Evolutionary conservation across 2,888 invertebrate genomes (phyloP), one percentile per base, ranked within the genome.

Genomic region (Blastobasis adustella): DNA sequence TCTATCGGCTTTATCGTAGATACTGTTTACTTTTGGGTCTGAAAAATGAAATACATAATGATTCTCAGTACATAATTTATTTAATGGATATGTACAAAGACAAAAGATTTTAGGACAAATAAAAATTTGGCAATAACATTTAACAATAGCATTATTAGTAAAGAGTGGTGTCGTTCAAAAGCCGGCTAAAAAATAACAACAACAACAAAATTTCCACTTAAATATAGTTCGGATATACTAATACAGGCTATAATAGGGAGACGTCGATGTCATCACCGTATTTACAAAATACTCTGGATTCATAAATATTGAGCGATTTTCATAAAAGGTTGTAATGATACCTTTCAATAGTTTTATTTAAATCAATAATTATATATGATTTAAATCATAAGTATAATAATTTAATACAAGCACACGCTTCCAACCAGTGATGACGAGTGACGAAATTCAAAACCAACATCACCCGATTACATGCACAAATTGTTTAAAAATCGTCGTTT

Each of bases 11-110:
- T n/a, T n/a, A n/a, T n/a, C n/a, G n/a, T n/a, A n/a, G n/a, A n/a
- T n/a, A n/a, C n/a, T n/a, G n/a, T n/a, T n/a, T n/a, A n/a, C n/a
- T 23, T 23, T 10, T 52, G 37, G 10, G 45, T 7, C 37, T 6
- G 49, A 49, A 41, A 59, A 78, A 73, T 66, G 52, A 79, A 79
- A 75, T 59, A 47, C 59, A 58, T 37, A 64, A 55, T 57, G 56
- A 73, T 73, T 65, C 75, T 86, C 76, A 66, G 85, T 85, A 85
- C 83, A 85, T 84, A 79, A 81, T 83, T 85, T 85, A 84, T 84
- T 86, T 75, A 82, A 79, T 82, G 82, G 85, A 85, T 86, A 86
- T 86, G 85, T 86, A 86, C 85, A 85, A 76, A 82, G 82, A 83
- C 78, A 82, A 81, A 80, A 79, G 68, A 67, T 69, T 76, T 80